Conservation (phyloP, 2,888 invertebrate genomes). For the Ichneumon xanthorius region DNA sequence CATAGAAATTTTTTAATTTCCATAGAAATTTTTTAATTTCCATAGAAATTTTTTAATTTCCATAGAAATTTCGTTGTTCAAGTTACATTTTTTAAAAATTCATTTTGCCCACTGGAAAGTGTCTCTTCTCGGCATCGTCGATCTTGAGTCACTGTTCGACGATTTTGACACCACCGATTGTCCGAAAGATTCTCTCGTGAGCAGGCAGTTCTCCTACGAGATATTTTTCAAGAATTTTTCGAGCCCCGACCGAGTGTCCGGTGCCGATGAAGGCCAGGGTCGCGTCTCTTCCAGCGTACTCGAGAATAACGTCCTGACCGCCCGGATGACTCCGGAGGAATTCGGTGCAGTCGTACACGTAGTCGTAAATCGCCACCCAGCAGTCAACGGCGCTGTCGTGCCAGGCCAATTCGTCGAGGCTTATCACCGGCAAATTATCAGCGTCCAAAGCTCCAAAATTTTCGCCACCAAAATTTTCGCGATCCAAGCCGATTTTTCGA, state of each 20-base stretch:
- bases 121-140: neutral
- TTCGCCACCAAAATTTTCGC: conserved; percentile 34
- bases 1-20: neutral
- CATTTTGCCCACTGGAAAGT: neutral
- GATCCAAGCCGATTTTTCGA: conserved; percentile 19
- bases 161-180: conserved; percentile 86
- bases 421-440: conserved; percentile 83
- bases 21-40: too few species aligned
- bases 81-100: neutral
- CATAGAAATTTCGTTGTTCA: too few species aligned
- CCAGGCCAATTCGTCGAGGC: conserved; percentile 91
- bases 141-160: conserved; percentile 23
- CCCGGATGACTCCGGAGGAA: conserved; percentile 94
- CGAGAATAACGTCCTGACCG: conserved; percentile 92
- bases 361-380: conserved; percentile 95
- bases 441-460: conserved; percentile 24
- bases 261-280: conserved; percentile 93
- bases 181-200: conserved; percentile 90
- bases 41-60: too few species aligned
- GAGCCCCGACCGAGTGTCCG: conserved; percentile 90
- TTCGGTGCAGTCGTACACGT: conserved; percentile 92
- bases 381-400: conserved; percentile 92
- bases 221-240: conserved; percentile 89
- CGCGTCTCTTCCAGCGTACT: conserved; percentile 94
- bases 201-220: conserved; percentile 91